phyloP scores from a whole-genome alignment of 2,888 invertebrate species.

The Orchesellides sinensis region DNA sequence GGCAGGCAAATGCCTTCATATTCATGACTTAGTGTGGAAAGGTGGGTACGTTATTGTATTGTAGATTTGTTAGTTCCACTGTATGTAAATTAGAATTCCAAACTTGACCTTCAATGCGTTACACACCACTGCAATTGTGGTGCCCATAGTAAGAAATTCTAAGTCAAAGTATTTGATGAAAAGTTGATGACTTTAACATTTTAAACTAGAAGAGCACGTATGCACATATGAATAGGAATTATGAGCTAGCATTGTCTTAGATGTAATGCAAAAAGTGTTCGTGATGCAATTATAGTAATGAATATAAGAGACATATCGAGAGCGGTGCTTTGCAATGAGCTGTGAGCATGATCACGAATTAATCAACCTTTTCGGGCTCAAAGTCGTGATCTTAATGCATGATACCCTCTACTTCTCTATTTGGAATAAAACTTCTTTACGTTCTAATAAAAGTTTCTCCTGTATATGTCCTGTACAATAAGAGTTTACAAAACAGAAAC shows the following conservation, averaged over 20 bases:
- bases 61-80: too few relatives aligned
- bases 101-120: constrained; percentile 61
- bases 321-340: constrained; percentile 54
- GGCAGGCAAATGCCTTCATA: too few relatives aligned
- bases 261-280: constrained; percentile 13
- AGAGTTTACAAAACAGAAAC: too few relatives aligned
- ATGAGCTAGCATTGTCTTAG: not conserved
- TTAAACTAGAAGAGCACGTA: too few relatives aligned
- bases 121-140: not conserved
- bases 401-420: too few relatives aligned
- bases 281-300: constrained; percentile 27
- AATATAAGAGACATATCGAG: constrained; percentile 20
- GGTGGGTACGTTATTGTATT: too few relatives aligned
- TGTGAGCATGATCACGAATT: constrained; percentile 63
- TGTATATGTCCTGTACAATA: too few relatives aligned
- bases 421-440: constrained; percentile 48
- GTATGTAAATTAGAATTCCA: constrained; percentile 57
- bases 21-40: too few relatives aligned
- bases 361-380: constrained; percentile 53
- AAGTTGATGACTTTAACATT: constrained; percentile 19
- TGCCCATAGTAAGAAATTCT: not conserved
- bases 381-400: constrained; percentile 62
- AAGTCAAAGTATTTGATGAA: not conserved
- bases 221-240: not conserved
- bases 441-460: too few relatives aligned